Conservation (phyloP, 2,888 invertebrate species). For the Neoitamus cyanurus region DNA sequence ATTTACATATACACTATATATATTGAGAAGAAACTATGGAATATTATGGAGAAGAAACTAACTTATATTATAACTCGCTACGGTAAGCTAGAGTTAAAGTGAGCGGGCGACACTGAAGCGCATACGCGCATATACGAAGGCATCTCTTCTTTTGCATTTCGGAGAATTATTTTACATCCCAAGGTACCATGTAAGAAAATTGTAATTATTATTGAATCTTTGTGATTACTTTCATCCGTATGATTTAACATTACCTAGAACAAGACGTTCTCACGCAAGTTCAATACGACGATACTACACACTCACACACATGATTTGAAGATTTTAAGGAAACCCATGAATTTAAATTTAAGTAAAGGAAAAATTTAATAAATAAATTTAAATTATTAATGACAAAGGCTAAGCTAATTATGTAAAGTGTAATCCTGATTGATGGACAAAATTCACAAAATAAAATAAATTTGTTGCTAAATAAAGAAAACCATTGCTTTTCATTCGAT, state of each 20-base stretch:
- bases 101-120: not conserved
- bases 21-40: constrained; percentile 32
- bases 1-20: constrained; percentile 49
- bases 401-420: constrained; percentile 50
- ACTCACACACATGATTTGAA: constrained; percentile 11
- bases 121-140: not conserved
- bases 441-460: constrained; percentile 51
- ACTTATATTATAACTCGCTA: constrained; percentile 36
- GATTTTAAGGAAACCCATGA: constrained; percentile 21
- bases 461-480: constrained; percentile 50
- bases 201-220: constrained; percentile 17
- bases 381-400: constrained; percentile 47
- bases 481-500: not conserved
- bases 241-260: constrained; percentile 1
- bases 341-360: constrained; percentile 47
- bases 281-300: constrained; percentile 17
- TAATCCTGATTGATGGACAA: constrained; percentile 52
- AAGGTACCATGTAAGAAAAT: constrained; percentile 1
- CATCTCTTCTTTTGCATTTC: constrained; percentile 10
- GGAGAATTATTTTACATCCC: constrained; percentile 11
- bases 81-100: constrained; percentile 17
- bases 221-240: not conserved
- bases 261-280: not conserved
- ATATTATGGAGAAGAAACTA: constrained; percentile 23
- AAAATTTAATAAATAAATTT: constrained; percentile 50